phyloP scores from a whole-genome alignment of 2,113 vertebrate genomes.

The Proterorhinus semilunaris region DNA sequence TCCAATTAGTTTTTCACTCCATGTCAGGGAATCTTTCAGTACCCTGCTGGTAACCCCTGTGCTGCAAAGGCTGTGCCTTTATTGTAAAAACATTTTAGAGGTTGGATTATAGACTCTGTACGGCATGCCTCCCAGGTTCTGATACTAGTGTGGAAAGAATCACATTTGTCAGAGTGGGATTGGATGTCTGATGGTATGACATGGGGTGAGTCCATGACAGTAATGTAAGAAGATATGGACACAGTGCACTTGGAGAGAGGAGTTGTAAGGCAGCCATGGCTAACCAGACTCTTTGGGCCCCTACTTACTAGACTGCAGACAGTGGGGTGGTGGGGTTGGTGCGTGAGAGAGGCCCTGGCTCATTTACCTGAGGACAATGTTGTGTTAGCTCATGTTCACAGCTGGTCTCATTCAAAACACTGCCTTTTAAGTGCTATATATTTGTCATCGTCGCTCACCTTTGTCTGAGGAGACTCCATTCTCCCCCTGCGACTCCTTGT shows the following conservation, averaged over 20 bases:
- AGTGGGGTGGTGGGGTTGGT: constrained; percentile 78
- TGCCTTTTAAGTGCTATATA: constrained; percentile 48
- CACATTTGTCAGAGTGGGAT: neutral
- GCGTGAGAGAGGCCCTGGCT: constrained; percentile 77
- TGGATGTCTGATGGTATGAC: constrained; percentile 64
- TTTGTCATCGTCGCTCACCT: constrained; percentile 51
- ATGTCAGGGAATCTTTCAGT: neutral
- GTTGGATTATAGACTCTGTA: neutral
- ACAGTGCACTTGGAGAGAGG: constrained; percentile 69
- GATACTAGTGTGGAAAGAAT: neutral
- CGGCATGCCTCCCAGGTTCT: constrained; percentile 1
- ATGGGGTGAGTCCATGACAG: constrained; percentile 67
- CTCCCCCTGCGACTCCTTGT: constrained; percentile 58
- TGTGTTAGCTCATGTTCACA: constrained; percentile 73
- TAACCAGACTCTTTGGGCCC: constrained; percentile 74
- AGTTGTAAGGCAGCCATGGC: constrained; percentile 76
- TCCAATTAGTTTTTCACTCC: neutral
- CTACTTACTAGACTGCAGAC: constrained; percentile 79
- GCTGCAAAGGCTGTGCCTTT: neutral
- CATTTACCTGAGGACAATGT: constrained; percentile 78
- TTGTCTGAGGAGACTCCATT: constrained; percentile 66
- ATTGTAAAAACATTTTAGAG: neutral
- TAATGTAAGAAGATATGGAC: constrained; percentile 68
- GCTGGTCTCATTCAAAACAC: constrained; percentile 61
- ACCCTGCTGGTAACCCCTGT: neutral